Conservation (phyloP, 2,888 invertebrate genomes). For the Dermolepida albohirtum region DNA sequence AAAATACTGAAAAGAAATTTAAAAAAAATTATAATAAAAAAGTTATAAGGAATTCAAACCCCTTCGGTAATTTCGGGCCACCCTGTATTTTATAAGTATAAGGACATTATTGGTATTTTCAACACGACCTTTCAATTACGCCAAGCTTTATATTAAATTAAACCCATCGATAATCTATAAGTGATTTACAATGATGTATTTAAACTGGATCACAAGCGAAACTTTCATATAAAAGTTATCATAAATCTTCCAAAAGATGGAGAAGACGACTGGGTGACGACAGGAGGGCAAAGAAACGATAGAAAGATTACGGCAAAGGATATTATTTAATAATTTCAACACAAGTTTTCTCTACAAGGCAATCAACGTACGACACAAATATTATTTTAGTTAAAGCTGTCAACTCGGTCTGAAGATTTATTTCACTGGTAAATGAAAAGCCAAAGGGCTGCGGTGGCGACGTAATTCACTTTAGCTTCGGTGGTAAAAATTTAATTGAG, state of each 20-base stretch:
- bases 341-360: conserved; percentile 30
- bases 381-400: conserved; percentile 32
- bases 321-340: conserved; percentile 39
- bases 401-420: conserved; percentile 22
- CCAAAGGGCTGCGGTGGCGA: not conserved
- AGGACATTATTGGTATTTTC: too few relatives aligned
- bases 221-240: conserved; percentile 22
- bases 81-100: too few relatives aligned
- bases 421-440: conserved; percentile 29
- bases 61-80: too few relatives aligned
- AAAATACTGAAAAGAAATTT: too few relatives aligned
- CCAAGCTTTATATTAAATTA: conserved; percentile 17
- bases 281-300: conserved; percentile 24
- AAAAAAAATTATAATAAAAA: too few relatives aligned
- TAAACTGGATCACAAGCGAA: conserved; percentile 8
- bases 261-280: conserved; percentile 2
- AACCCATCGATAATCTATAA: conserved; percentile 13
- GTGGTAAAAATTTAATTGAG: conserved; percentile 32
- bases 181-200: conserved; percentile 18
- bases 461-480: conserved; percentile 13
- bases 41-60: too few relatives aligned
- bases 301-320: conserved; percentile 27
- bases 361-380: conserved; percentile 35
- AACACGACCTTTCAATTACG: not conserved
- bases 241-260: conserved; percentile 18